Evolutionary conservation across 1,140 invertebrate genomes (phyloP).

Genomic region (Drosophila ambigua): DNA sequence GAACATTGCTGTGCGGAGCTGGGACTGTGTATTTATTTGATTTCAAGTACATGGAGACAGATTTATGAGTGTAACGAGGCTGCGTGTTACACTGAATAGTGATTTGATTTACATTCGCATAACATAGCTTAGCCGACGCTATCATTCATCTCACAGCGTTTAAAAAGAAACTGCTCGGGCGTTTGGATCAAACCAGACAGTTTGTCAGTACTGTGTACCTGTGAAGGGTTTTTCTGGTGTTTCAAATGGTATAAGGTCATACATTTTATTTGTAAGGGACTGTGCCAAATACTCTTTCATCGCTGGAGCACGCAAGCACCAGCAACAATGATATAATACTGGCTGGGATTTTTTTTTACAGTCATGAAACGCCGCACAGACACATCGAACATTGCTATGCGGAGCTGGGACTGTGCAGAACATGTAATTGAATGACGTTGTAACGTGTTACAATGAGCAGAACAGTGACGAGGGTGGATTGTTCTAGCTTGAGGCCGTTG

Average conservation of each 20-base stretch:
- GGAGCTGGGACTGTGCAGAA: constrained; percentile 75
- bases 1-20: too few relatives aligned
- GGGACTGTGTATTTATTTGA: too few relatives aligned
- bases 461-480: background rate
- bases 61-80: constrained; percentile 50
- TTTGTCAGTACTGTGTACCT: constrained; percentile 53
- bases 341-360: constrained; percentile 63
- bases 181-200: constrained; percentile 20
- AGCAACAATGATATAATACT: constrained; percentile 79
- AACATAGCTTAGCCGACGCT: constrained; percentile 72
- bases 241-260: too few relatives aligned
- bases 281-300: constrained; percentile 76
- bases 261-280: too few relatives aligned
- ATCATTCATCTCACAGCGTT: constrained; percentile 86
- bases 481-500: constrained; percentile 20
- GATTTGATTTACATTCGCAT: constrained; percentile 53
- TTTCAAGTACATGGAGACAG: background rate
- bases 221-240: too few relatives aligned
- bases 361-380: constrained; percentile 78
- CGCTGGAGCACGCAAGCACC: constrained; percentile 45
- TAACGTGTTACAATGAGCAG: constrained; percentile 73
- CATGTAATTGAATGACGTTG: constrained; percentile 18
- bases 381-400: constrained; percentile 70
- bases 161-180: constrained; percentile 17
- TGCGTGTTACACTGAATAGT: constrained; percentile 62